Base-by-base conservation (phyloP, 2,113 vertebrate species). In the Puntigrus tetrazona region DNA sequence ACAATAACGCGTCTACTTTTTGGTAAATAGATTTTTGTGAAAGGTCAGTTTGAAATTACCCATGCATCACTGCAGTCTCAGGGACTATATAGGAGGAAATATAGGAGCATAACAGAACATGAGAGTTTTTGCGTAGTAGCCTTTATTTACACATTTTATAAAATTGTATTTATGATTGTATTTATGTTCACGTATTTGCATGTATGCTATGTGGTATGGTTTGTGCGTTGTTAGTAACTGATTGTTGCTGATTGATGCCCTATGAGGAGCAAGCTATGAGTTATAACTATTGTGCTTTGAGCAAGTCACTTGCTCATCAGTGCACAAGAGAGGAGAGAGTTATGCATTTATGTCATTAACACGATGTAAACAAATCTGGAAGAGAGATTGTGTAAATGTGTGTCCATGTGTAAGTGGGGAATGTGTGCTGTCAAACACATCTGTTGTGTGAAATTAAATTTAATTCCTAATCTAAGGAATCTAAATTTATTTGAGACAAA, bases 311-410 rank as follows among this genome's bases (percentile, higher is more conserved):
- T 14, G 50, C 20, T 22, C 52, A 70, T 70, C 41, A 41, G 5
- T 70, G 36, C 67, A 70, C 67, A n/a, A 41, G 36, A 70, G 36
- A 55, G 18, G 63, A 67, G 63, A 67, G 27, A 61, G 25, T 61
- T 27, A 61, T 61, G 10, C 13, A 29, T 34, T 31, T 36, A 69
- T 69, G 2, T 41, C 20, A 65, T 16, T 72, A 34, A 18, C 34
- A 16, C 10, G 34, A 41, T 16, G 6, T 50, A 10, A 72, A n/a
- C 31, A 72, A 38, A 31, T 31, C 87, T 89, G 73, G 20, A 41
- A 41, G 1, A 69, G 31, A 69, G 18, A 38, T 7, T 18, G n/a
- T 36, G 9, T 69, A 18, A 69, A 38, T 38, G 31, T 67, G 2
- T 36, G 61, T 31, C 29, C 13, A 2, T 36, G 31, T 22, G 65